Base-by-base conservation (phyloP, 2,888 invertebrate species). In the Carcina quercana region DNA sequence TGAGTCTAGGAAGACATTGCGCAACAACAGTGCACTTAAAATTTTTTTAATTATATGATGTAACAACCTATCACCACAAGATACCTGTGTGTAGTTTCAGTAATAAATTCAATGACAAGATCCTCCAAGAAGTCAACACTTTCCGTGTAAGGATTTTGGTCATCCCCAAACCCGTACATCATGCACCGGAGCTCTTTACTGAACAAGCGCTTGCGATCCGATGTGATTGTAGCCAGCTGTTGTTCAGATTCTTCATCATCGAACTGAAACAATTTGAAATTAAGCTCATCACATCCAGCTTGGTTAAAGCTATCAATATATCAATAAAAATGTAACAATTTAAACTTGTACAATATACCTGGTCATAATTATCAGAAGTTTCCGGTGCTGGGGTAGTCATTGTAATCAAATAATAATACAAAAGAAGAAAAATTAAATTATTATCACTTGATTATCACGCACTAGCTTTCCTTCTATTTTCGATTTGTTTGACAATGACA, bases 121-220 rank as follows among this genome's bases (percentile, higher is more conserved):
- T 99, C 98, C 79, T 99, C 99, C 28, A 99, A 85, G 27, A 98
- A 87, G 68, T 99, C 98, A 0, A 99, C 97, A 64, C 97, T 97
- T 79, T 99, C 98, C 1, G 98, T 98, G 59, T 97, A 98, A 0
- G 99, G 98, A 80, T 98, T 98, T 69, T 97, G 96, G 66, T 99
- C 98, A 72, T 99, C 99, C 3, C 99, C 99, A 86, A 99, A 99
- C 0, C 99, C 99, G 70, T 96, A 99, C 96, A 99, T 97, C 98
- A 99, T 99, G 53, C 96, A 96, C 15, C 97, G 87, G 24, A 98
- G 74, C 71, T 96, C 96, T 73, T 96, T 96, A 36, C 95, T 95
- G 50, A 96, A 96, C 2, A 96, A 68, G 25, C 96, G 85, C 68
- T 96, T 96, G 17, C 94, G 86, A 3, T 93, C 94, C 1, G 89